A percentile compares a stretch with the other conserved stretches of the same genome.
These are phyloP conservation scores for Budorcas taxicolor DNA, from an alignment of 2,113 vertebrate genomes.

Conservation along the genomic window DNA sequence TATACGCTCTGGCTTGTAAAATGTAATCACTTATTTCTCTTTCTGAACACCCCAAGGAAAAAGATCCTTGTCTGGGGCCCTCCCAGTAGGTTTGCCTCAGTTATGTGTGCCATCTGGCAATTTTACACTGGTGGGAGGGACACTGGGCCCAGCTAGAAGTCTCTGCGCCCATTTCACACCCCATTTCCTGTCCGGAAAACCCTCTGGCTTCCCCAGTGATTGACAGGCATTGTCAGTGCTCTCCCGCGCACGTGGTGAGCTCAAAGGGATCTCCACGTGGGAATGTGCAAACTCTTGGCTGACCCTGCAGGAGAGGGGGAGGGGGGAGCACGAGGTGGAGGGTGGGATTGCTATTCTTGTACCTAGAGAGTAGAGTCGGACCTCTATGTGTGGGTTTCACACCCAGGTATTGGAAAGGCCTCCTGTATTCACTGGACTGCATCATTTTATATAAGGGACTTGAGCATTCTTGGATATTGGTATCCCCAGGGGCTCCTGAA, in stretches of 20 bases:
- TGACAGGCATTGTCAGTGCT: not conserved
- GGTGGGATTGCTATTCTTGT: not conserved
- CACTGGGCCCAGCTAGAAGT: not conserved
- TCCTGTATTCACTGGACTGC: not conserved
- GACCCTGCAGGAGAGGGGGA: not conserved
- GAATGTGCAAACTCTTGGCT: not conserved
- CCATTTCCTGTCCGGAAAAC: not conserved
- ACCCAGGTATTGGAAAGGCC: not conserved
- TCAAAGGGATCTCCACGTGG: no score
- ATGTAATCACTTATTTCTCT: not conserved
- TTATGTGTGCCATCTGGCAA: not conserved
- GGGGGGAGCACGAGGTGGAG: not conserved
- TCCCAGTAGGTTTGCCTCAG: not conserved
- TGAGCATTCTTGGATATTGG: not conserved
- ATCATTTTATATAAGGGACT: not conserved
- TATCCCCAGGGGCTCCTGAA: not conserved
- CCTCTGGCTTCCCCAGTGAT: not conserved
- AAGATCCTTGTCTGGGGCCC: rapidly evolving
- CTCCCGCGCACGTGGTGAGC: rapidly evolving
- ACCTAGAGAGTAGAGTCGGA: not conserved
- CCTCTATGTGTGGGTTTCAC: not conserved
- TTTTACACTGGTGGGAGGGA: rapidly evolving
- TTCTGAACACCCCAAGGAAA: not conserved
- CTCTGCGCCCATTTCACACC: rapidly evolving
- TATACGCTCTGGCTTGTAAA: not conserved